phyloP scores from a whole-genome alignment of 2,113 vertebrate species.

The Sapayoa aenigma region DNA sequence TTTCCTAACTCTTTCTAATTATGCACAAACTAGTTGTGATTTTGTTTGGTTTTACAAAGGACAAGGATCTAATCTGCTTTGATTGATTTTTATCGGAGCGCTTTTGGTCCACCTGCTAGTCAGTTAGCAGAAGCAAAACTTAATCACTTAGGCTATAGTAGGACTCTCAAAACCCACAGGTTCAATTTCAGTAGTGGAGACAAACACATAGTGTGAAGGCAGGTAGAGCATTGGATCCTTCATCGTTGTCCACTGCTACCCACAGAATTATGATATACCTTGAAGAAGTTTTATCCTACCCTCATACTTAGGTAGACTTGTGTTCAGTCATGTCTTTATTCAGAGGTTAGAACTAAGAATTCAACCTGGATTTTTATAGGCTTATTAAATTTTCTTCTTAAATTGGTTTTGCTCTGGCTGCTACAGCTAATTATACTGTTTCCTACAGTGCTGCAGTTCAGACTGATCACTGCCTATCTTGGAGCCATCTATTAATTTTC shows the following conservation, averaged over 20 bases:
- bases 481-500: background rate
- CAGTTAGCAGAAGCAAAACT: background rate
- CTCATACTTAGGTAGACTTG: background rate
- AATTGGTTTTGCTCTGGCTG: background rate
- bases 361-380: background rate
- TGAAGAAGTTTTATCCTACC: background rate
- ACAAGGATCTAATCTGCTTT: background rate
- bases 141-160: background rate
- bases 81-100: background rate
- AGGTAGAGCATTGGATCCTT: background rate
- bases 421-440: background rate
- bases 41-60: background rate
- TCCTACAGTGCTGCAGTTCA: background rate
- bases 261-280: background rate
- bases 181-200: background rate
- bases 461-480: background rate
- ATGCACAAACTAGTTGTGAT: background rate
- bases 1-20: background rate
- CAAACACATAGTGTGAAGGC: background rate
- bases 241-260: background rate
- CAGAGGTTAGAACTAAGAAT: background rate
- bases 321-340: background rate
- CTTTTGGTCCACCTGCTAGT: background rate
- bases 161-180: background rate
- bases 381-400: background rate